Evolutionary conservation across 2,113 vertebrate species (phyloP).

Genomic region (Chaetorhynchus papuensis): DNA sequence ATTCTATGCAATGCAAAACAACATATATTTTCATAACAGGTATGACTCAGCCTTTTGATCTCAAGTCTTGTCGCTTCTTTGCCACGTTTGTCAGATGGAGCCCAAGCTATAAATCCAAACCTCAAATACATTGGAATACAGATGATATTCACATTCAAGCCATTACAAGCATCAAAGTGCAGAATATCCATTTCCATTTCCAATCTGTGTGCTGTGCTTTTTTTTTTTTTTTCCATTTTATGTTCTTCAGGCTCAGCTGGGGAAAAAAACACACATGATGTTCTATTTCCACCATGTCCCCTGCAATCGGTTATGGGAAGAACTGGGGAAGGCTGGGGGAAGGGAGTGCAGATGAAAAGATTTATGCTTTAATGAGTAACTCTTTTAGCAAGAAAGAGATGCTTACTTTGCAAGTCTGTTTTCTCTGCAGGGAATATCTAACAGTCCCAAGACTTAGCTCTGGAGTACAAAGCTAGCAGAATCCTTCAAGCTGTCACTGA

Average conservation of each 20-base stretch:
- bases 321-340: background rate
- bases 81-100: background rate
- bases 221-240: background rate
- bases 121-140: background rate
- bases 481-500: conserved; percentile 35
- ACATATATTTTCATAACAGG: background rate
- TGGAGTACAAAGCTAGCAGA: conserved; percentile 40
- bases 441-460: background rate
- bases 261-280: background rate
- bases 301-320: background rate
- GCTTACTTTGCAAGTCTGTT: conserved; percentile 58
- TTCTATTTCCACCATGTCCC: conserved; percentile 17
- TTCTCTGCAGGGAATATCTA: conserved; percentile 54
- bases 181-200: background rate
- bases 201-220: background rate
- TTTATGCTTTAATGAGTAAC: conserved; percentile 46
- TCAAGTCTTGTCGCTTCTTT: background rate
- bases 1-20: background rate
- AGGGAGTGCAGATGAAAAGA: background rate
- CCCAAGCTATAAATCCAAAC: background rate
- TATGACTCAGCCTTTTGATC: background rate
- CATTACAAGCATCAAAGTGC: background rate
- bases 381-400: conserved; percentile 24
- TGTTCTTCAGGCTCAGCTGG: background rate
- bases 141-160: background rate